Evolutionary conservation across 2,797 vertebrate species (phyloP).

Genomic region (Pelobates cultripes): DNA sequence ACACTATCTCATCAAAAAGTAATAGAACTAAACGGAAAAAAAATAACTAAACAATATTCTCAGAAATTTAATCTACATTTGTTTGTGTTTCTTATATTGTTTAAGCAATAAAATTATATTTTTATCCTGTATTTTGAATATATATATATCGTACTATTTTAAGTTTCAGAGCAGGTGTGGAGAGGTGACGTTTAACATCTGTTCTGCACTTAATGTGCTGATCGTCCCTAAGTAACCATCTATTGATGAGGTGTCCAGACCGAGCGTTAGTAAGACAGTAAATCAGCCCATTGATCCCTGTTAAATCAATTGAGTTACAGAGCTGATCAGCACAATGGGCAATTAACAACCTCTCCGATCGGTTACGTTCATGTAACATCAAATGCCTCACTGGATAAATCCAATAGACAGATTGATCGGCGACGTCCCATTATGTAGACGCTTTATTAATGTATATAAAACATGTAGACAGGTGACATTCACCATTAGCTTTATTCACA

Average conservation of each 20-base stretch:
- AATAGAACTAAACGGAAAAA: too few species aligned
- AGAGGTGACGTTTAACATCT: constrained; percentile 50
- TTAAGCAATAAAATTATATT: too few species aligned
- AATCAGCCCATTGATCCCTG: constrained; percentile 82
- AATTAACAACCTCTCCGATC: constrained; percentile 73
- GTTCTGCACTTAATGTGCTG: constrained; percentile 53
- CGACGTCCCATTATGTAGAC: constrained; percentile 34
- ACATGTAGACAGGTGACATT: constrained; percentile 27
- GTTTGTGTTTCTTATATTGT: too few species aligned
- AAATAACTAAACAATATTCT: too few species aligned
- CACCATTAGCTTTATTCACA: constrained; percentile 28
- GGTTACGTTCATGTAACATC: constrained; percentile 70
- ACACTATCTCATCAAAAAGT: too few species aligned
- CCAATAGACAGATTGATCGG: constrained; percentile 67
- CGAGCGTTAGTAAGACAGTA: constrained; percentile 82
- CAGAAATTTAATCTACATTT: too few species aligned
- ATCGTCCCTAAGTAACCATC: constrained; percentile 74
- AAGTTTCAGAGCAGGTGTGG: constrained; percentile 10
- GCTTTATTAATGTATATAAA: constrained; percentile 50
- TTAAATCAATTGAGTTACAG: constrained; percentile 79
- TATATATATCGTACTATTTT: background rate
- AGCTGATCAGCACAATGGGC: constrained; percentile 70
- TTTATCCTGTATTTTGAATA: too few species aligned
- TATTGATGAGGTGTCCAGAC: constrained; percentile 82
- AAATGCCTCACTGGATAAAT: constrained; percentile 70